Conservation (phyloP, 2,797 vertebrate genomes). For the Crocidura indochinensis region DNA sequence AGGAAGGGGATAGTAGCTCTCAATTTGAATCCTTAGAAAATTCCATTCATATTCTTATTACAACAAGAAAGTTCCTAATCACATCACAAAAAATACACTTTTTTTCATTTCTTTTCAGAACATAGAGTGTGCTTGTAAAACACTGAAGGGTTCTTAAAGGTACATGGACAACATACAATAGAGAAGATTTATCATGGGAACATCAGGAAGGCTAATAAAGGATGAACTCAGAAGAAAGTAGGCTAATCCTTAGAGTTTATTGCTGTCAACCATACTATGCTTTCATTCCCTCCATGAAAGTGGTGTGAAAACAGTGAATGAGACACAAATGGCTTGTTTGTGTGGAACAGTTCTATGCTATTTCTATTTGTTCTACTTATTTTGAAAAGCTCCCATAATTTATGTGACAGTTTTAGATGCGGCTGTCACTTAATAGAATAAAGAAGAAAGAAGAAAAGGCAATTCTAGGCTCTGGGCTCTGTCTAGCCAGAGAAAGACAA, state of each 20-base stretch:
- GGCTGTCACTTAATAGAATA: conserved; percentile 52
- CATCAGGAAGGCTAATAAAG: conserved; percentile 62
- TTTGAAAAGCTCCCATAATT: conserved; percentile 71
- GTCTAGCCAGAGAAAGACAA: not conserved
- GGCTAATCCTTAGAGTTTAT: not conserved
- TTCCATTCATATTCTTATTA: conserved; percentile 62
- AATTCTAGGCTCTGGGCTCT: not conserved
- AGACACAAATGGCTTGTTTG: conserved; percentile 28
- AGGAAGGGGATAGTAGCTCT: conserved; percentile 43
- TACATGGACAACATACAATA: conserved; percentile 67
- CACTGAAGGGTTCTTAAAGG: conserved; percentile 54
- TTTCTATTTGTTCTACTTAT: conserved; percentile 54
- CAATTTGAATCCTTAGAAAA: conserved; percentile 37
- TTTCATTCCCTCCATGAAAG: not conserved
- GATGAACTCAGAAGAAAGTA: conserved; percentile 11
- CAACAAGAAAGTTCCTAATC: conserved; percentile 49
- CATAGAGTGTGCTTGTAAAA: conserved; percentile 78
- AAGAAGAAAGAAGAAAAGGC: conserved; percentile 50
- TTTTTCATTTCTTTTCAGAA: conserved; percentile 45
- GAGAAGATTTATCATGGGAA: conserved; percentile 39
- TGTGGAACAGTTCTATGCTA: conserved; percentile 25
- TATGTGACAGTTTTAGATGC: conserved; percentile 75
- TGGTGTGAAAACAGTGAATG: conserved; percentile 12
- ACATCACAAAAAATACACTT: conserved; percentile 36
- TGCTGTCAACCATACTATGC: not conserved